These are phyloP conservation scores for Solea senegalensis DNA, from an alignment of 2,113 vertebrate genomes.

Conservation along the genomic window DNA sequence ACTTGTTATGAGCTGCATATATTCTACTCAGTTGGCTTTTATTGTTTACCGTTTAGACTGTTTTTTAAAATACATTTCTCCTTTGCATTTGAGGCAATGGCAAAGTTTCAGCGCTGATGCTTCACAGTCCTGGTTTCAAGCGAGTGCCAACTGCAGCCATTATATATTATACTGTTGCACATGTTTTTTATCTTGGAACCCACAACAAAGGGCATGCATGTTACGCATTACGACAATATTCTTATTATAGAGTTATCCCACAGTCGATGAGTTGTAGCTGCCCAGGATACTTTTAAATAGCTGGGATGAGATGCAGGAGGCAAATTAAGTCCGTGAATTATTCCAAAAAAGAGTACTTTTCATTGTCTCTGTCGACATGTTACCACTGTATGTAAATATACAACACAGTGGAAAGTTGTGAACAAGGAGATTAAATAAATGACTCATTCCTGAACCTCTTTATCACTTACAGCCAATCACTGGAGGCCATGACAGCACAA, in stretches of 20 bases:
- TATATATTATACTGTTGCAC: not conserved
- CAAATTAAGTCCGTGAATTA: not conserved
- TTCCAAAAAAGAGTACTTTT: not conserved
- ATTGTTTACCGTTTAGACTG: not conserved
- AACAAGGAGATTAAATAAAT: not conserved
- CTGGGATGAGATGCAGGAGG: not conserved
- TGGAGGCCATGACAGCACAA: not conserved
- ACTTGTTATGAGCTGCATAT: not conserved
- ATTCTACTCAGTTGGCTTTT: not conserved
- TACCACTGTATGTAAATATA: not conserved
- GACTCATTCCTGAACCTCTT: not conserved
- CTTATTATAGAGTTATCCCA: not conserved
- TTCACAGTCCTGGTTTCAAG: not conserved
- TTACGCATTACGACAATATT: not conserved
- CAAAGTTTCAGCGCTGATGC: not conserved
- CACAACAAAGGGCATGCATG: not conserved
- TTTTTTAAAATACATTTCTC: not conserved
- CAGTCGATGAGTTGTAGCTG: not conserved
- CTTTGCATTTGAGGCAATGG: not conserved
- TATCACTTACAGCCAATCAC: slow-evolving; percentile 21
- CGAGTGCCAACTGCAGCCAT: not conserved
- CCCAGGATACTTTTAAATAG: not conserved
- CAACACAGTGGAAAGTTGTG: not conserved
- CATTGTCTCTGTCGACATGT: not conserved
- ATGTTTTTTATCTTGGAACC: not conserved